These are phyloP conservation scores for Pluvianellus socialis DNA, from an alignment of 2,113 vertebrate species.

Conservation along the genomic window DNA sequence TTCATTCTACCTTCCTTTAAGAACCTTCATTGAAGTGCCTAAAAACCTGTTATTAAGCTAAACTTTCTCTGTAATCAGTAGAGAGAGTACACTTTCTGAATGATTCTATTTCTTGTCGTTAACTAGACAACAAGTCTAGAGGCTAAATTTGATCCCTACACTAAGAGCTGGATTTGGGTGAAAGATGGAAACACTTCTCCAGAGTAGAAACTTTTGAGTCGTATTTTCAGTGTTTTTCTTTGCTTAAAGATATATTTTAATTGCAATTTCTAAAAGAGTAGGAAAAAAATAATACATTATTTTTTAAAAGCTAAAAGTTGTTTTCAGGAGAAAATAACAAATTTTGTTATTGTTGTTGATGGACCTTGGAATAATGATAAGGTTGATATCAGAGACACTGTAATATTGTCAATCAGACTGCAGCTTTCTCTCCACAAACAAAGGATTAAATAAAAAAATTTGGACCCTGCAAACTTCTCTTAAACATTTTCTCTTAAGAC, in stretches of 20 bases:
- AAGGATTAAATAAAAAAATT: background rate
- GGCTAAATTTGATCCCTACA: background rate
- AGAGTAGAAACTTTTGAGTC: background rate
- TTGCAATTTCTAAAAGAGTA: background rate
- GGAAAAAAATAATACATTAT: background rate
- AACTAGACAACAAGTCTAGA: background rate
- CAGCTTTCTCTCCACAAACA: background rate
- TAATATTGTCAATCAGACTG: background rate
- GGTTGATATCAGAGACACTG: background rate
- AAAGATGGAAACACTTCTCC: background rate
- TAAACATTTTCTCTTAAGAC: background rate
- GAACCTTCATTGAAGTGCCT: background rate
- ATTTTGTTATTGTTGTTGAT: background rate
- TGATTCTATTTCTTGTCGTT: background rate
- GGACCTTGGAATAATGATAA: background rate
- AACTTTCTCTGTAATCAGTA: background rate
- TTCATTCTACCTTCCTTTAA: background rate
- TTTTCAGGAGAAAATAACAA: background rate
- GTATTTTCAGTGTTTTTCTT: background rate
- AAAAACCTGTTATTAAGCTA: background rate
- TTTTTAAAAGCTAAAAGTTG: background rate
- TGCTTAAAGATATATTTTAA: background rate
- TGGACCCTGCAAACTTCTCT: background rate
- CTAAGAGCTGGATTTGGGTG: background rate
- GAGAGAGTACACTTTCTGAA: background rate